These are phyloP conservation scores for Sigmodon hispidus DNA, from an alignment of 2,113 vertebrate genomes.

Conservation along the genomic window DNA sequence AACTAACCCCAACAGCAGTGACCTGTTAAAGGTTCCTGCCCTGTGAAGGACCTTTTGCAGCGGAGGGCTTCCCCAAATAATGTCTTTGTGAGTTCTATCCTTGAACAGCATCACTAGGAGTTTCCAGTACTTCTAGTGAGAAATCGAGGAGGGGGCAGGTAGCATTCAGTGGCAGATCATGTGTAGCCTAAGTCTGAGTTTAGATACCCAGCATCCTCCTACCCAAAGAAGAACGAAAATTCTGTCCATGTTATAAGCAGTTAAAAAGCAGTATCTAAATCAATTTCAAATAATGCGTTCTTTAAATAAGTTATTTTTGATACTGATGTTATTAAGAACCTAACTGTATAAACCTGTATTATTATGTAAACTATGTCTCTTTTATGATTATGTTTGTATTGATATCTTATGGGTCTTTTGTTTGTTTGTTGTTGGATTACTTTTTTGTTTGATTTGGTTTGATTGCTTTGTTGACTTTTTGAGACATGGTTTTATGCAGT, in stretches of 20 bases:
- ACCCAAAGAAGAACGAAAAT: neutral
- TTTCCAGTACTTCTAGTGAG: neutral
- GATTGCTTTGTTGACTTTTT: neutral
- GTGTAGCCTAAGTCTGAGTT: neutral
- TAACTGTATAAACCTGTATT: neutral
- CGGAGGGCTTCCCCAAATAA: neutral
- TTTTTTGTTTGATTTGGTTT: neutral
- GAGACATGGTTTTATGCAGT: neutral
- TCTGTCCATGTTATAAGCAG: neutral
- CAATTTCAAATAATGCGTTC: conserved; percentile 5
- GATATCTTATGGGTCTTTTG: neutral
- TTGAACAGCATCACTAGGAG: neutral
- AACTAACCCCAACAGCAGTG: neutral
- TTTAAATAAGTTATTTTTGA: neutral
- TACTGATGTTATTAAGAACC: neutral
- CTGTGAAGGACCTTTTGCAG: neutral
- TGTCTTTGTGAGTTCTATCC: neutral
- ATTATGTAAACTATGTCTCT: neutral
- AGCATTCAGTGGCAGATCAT: neutral
- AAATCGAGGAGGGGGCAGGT: neutral
- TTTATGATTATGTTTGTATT: neutral
- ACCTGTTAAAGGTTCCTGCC: neutral
- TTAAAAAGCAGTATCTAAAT: neutral
- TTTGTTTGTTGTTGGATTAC: neutral
- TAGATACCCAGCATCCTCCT: rapidly evolving